Conservation (phyloP, 2,113 vertebrate species). For the Calidris pugnax region DNA sequence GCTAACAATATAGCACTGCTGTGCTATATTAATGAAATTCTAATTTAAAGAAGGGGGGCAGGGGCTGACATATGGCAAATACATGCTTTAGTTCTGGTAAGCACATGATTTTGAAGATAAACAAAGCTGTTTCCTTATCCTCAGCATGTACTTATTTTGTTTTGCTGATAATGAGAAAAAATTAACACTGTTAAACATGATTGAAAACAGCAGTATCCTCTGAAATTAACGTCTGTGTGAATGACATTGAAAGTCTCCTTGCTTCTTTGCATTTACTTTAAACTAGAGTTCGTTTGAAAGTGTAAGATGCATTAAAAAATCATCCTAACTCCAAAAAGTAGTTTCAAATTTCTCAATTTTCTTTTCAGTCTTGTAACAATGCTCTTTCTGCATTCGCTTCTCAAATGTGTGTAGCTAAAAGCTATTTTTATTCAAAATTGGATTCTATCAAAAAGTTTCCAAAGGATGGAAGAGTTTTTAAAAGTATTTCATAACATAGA, state of each 20-base stretch:
- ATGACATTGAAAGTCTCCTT: not conserved
- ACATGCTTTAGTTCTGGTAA: slow-evolving; percentile 46
- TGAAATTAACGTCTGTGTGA: not conserved
- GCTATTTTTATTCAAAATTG: not conserved
- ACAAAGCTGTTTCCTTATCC: slow-evolving; percentile 37
- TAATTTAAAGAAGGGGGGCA: slow-evolving; percentile 14
- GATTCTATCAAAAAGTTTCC: not conserved
- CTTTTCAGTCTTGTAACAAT: not conserved
- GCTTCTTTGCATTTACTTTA: not conserved
- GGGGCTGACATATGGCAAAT: slow-evolving; percentile 24
- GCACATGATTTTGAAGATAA: slow-evolving; percentile 50
- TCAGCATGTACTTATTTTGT: slow-evolving; percentile 33
- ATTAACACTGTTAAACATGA: slow-evolving; percentile 22
- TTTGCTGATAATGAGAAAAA: slow-evolving; percentile 59
- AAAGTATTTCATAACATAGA: not conserved
- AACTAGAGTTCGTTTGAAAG: not conserved
- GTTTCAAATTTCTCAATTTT: not conserved
- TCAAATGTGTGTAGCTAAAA: not conserved
- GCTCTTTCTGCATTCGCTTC: not conserved
- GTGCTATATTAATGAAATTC: slow-evolving; percentile 32
- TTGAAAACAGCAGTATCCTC: slow-evolving; percentile 7
- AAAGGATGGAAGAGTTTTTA: not conserved
- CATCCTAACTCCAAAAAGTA: not conserved
- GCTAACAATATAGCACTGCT: not conserved
- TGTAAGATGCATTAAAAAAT: not conserved